phyloP scores from a whole-genome alignment of 2,888 invertebrate genomes.

The Dynastes maya region DNA sequence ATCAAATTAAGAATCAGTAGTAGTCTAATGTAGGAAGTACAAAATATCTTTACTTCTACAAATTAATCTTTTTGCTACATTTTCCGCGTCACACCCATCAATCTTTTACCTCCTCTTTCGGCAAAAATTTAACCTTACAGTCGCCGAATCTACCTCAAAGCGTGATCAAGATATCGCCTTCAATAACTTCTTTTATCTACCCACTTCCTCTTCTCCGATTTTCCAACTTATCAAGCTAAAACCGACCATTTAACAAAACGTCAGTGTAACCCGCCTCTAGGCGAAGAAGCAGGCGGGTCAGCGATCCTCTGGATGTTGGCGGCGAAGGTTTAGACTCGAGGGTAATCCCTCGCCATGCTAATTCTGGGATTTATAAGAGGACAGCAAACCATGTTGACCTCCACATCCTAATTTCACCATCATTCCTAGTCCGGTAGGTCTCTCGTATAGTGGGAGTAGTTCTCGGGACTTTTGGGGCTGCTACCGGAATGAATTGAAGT shows the following conservation, averaged over 20 bases:
- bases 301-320: not conserved
- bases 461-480: constrained; percentile 59
- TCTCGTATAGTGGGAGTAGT: not conserved
- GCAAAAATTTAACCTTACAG: too few species aligned
- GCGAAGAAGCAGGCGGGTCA: not conserved
- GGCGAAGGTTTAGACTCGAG: not conserved
- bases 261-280: not conserved
- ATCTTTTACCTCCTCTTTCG: too few species aligned
- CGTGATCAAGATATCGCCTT: too few species aligned
- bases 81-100: too few species aligned
- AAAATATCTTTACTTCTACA: too few species aligned
- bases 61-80: too few species aligned
- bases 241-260: not conserved
- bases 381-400: constrained; percentile 64
- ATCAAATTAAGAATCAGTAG: too few species aligned
- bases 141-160: too few species aligned
- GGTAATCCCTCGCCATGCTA: constrained; percentile 63
- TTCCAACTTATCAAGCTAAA: constrained; percentile 20
- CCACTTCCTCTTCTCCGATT: too few species aligned
- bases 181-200: too few species aligned
- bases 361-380: constrained; percentile 66
- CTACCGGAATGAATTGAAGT: constrained; percentile 61
- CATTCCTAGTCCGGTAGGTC: not conserved
- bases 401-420: constrained; percentile 63
- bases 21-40: too few species aligned